A percentile compares a stretch with the other conserved stretches of the same genome.
phyloP scores from a whole-genome alignment of 2,797 vertebrate genomes.

The Sebastes aleutianus region DNA sequence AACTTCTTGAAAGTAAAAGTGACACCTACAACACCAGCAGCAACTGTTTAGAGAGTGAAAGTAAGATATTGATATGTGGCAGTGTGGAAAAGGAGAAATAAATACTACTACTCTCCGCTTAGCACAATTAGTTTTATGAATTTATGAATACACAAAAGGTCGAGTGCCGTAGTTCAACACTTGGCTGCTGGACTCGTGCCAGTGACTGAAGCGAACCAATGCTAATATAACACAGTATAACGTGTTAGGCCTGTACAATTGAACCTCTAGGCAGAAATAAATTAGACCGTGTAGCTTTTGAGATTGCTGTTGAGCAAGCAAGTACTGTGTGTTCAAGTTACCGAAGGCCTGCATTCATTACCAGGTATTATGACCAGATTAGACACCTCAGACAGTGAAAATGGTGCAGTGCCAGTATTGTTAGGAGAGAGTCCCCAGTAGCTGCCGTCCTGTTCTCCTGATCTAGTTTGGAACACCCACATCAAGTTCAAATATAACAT shows the following conservation, averaged over 20 bases:
- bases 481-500: not conserved
- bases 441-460: not conserved
- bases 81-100: not conserved
- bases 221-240: conserved; percentile 1
- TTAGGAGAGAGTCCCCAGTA: not conserved
- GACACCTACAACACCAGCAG: not conserved
- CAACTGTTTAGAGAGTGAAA: not conserved
- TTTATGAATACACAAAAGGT: conserved; percentile 37
- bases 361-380: not conserved
- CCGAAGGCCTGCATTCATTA: not conserved
- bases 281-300: not conserved
- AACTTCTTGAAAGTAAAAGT: not conserved
- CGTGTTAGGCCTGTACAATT: not conserved
- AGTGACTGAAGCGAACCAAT: conserved; percentile 5
- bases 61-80: not conserved
- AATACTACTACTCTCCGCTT: conserved; percentile 4
- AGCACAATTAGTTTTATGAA: conserved; percentile 35
- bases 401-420: not conserved
- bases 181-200: conserved; percentile 21
- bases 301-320: not conserved
- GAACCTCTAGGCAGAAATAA: not conserved
- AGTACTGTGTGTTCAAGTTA: not conserved
- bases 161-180: not conserved
- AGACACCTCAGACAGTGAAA: too few relatives aligned
- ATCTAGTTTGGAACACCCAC: not conserved